These are phyloP conservation scores for Netelia melanura DNA, from an alignment of 2,888 invertebrate genomes.

Conservation along the genomic window DNA sequence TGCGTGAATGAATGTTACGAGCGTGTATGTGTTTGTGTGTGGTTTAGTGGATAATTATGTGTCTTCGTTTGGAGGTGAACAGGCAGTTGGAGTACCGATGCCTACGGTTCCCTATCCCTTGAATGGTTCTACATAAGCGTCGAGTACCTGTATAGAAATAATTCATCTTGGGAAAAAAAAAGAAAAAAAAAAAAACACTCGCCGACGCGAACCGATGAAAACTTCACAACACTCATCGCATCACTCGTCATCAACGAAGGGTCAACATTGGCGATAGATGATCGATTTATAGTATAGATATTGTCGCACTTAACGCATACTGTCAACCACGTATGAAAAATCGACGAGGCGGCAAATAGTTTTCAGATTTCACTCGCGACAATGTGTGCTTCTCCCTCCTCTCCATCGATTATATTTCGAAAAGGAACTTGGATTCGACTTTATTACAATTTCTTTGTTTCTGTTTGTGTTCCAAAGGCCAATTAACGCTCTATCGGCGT, in stretches of 20 bases:
- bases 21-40: neutral
- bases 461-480: conserved; percentile 69
- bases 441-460: conserved; percentile 71
- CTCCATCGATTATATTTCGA: conserved; percentile 74
- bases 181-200: too few relatives aligned
- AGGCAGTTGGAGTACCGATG: conserved; percentile 27
- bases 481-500: conserved; percentile 68
- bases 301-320: conserved; percentile 74
- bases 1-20: neutral
- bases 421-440: conserved; percentile 82
- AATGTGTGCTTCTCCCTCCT: conserved; percentile 68
- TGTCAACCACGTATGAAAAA: conserved; percentile 53
- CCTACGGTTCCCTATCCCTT: neutral
- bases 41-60: neutral
- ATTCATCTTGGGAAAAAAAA: too few relatives aligned
- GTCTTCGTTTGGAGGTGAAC: neutral
- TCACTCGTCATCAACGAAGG: conserved; percentile 21
- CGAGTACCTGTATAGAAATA: too few relatives aligned
- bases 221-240: conserved; percentile 14
- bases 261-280: conserved; percentile 21
- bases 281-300: conserved; percentile 71
- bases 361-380: conserved; percentile 76
- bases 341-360: conserved; percentile 79
- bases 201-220: conserved; percentile 6
- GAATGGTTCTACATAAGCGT: too few relatives aligned